Evolutionary conservation across 1,140 invertebrate species (phyloP).

Genomic region (Geopemphigus sp.): DNA sequence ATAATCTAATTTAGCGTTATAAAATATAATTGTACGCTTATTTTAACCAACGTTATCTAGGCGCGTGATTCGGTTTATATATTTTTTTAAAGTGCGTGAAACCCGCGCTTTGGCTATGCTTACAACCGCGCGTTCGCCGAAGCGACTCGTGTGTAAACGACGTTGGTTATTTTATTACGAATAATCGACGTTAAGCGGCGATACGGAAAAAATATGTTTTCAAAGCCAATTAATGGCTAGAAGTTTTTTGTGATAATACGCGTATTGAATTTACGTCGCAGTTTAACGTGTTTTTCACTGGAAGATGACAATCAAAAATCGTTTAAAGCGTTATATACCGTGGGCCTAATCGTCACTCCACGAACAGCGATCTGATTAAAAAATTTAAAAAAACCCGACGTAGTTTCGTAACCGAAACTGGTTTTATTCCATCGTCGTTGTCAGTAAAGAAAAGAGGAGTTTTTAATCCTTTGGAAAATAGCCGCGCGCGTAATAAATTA

Average conservation of each 20-base stretch:
- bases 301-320: slow-evolving; percentile 39
- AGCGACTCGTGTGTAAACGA: background rate
- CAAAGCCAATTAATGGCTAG: no score
- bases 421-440: slow-evolving; percentile 36
- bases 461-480: slow-evolving; percentile 33
- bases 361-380: slow-evolving; percentile 33
- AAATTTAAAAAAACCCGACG: no score
- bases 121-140: no score
- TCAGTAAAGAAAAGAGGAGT: background rate
- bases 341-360: slow-evolving; percentile 15
- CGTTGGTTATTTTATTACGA: background rate
- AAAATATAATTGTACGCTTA: slow-evolving; percentile 11
- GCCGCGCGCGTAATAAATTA: slow-evolving; percentile 31
- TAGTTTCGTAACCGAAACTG: slow-evolving; percentile 16
- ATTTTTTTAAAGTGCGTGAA: background rate
- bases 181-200: background rate
- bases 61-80: background rate
- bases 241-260: background rate
- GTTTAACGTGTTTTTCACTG: background rate
- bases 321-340: slow-evolving; percentile 12
- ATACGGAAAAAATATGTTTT: background rate
- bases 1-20: slow-evolving; percentile 9
- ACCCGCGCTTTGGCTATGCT: background rate
- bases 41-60: background rate
- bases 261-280: background rate